Evolutionary conservation across 2,888 invertebrate genomes (phyloP).

Genomic region (Thymelicus acteon): DNA sequence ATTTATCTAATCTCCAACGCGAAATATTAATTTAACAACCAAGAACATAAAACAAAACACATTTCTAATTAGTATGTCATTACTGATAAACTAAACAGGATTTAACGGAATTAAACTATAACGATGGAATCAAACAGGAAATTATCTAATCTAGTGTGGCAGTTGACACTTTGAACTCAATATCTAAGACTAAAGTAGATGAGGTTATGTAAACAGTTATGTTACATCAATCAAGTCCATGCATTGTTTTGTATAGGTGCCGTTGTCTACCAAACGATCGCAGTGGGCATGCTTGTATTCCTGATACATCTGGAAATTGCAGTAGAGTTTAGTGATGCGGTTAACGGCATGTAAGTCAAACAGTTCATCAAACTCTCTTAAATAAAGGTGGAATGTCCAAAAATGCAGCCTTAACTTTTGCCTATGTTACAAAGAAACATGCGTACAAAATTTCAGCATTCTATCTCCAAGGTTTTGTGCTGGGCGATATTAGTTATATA

Average conservation of each 20-base stretch:
- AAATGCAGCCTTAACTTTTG: no score
- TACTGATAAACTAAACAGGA: slow-evolving; percentile 14
- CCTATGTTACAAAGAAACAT: no score
- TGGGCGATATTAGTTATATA: no score
- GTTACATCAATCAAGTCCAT: slow-evolving; percentile 72
- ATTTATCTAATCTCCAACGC: background rate
- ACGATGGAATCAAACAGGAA: slow-evolving; percentile 5
- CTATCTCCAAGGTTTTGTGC: no score
- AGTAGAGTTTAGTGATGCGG: no score
- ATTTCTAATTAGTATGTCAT: slow-evolving; percentile 8
- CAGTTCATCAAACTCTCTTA: no score
- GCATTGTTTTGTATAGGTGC: slow-evolving; percentile 67
- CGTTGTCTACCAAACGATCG: slow-evolving; percentile 65
- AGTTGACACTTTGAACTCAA: slow-evolving; percentile 28
- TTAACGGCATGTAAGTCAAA: no score
- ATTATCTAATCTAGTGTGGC: slow-evolving; percentile 23
- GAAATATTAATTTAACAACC: background rate
- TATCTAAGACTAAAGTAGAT: slow-evolving; percentile 32
- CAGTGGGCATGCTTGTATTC: slow-evolving; percentile 77
- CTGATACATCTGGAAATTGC: slow-evolving; percentile 70
- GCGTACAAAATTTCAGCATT: no score
- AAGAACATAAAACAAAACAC: background rate
- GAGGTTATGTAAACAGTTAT: slow-evolving; percentile 28
- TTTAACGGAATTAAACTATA: background rate
- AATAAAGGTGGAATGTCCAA: no score